Conservation (phyloP, 2,888 invertebrate species). For the Synergus umbraculus region DNA sequence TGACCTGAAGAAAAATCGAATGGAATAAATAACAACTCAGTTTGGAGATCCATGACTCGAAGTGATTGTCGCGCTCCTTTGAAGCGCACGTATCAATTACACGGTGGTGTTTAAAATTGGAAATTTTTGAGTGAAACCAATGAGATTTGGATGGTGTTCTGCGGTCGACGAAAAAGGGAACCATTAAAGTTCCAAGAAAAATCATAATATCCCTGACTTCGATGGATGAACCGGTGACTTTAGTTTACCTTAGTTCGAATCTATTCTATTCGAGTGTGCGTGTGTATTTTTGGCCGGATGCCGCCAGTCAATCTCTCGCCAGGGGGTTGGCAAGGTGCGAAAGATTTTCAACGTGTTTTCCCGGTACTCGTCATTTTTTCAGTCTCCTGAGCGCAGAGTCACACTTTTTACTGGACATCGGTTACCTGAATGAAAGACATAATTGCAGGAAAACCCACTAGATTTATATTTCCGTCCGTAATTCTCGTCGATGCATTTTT, state of each 20-base stretch:
- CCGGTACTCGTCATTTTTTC: constrained; percentile 48
- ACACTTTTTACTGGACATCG: constrained; percentile 39
- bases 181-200: constrained; percentile 54
- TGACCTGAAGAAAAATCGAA: constrained; percentile 22
- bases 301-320: constrained; percentile 57
- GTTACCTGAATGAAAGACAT: constrained; percentile 60
- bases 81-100: constrained; percentile 49
- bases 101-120: constrained; percentile 52
- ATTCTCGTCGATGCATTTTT: constrained; percentile 24
- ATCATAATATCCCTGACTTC: constrained; percentile 47
- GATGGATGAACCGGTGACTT: constrained; percentile 33
- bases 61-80: constrained; percentile 25
- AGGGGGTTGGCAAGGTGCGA: constrained; percentile 60
- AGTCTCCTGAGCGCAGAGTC: constrained; percentile 32
- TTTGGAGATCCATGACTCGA: constrained; percentile 15
- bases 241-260: constrained; percentile 34
- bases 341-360: constrained; percentile 57
- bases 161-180: constrained; percentile 41
- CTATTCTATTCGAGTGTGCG: constrained; percentile 8
- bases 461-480: constrained; percentile 68
- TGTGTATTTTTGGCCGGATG: constrained; percentile 52
- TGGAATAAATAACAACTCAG: constrained; percentile 7
- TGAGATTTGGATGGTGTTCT: constrained; percentile 49
- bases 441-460: constrained; percentile 64
- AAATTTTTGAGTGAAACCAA: constrained; percentile 35